Base-by-base conservation (phyloP, 2,888 invertebrate genomes). In the Operophtera brumata region DNA sequence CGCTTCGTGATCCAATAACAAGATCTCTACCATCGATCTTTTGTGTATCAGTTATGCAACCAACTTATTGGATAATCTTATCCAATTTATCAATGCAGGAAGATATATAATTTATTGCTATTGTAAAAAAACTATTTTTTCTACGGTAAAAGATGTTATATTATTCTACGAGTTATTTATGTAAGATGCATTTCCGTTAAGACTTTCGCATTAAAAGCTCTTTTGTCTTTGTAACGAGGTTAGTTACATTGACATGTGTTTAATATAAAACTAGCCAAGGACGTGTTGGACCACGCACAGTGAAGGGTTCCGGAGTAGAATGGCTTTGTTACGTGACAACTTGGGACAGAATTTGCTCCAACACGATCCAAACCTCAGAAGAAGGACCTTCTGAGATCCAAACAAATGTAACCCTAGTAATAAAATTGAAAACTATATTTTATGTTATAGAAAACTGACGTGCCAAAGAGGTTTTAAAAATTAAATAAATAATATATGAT, bases 1-100 rank as follows among this genome's bases (percentile, higher is more conserved):
- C 48, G 36, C 51, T 59, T 54, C 62, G 60, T 59, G 62, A 54
- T 62, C 55, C 44, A 57, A 62, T 57, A 61, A 49, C 47, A 44
- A 47, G 57, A 59, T 61, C 2, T 20, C 20, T 20, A 52, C 37
- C 39, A 58, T 61, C 59, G 47, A 61, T 61, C 57, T 61, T 60
- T 54, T 59, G 54, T 59, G 47, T 44, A 3, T 2, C 4, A 49
- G 50, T 64, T 64, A 61, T 45, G 39, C 54, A 62, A 65, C 57
- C 47, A 40, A 49, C 55, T 61, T 49, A 52, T 59, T 54, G 47
- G 47, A 56, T 61, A 61, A 61, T 61, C 57, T 53, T 47, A 50
- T 40, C 45, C 45, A 61, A 63, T 62, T 59, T 59, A 62, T 65
- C 60, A 62, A 52, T 46, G 40, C 42, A 41, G 37, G 49, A 34